phyloP scores from a whole-genome alignment of 2,797 vertebrate species.

The Salmo trutta region DNA sequence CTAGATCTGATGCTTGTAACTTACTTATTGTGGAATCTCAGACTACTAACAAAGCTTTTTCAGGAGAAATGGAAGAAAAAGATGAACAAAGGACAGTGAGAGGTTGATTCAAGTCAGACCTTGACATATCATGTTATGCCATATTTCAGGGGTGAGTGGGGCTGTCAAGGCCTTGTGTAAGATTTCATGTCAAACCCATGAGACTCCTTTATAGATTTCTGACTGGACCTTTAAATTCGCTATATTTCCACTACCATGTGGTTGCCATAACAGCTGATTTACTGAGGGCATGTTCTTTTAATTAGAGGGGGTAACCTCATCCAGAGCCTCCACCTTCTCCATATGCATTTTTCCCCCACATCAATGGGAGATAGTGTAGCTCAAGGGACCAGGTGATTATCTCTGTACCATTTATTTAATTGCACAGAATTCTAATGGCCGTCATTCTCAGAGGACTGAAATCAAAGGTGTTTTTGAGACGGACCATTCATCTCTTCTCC shows the following conservation, averaged over 20 bases:
- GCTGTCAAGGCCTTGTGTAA: background rate
- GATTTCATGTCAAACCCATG: too few species aligned
- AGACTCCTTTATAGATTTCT: conserved; percentile 26
- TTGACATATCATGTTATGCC: background rate
- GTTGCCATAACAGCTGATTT: conserved; percentile 59
- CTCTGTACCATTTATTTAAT: conserved; percentile 63
- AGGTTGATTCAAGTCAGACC: background rate
- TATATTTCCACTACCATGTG: conserved; percentile 45
- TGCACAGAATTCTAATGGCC: conserved; percentile 60
- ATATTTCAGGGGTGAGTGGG: background rate
- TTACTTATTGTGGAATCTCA: conserved; percentile 11
- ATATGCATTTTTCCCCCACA: conserved; percentile 67
- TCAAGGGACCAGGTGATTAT: conserved; percentile 55
- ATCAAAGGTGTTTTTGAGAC: conserved; percentile 57
- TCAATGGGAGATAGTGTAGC: conserved; percentile 37
- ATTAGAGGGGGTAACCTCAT: conserved; percentile 57
- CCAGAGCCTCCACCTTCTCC: conserved; percentile 26
- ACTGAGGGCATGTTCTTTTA: conserved; percentile 57
- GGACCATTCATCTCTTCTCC: conserved; percentile 29
- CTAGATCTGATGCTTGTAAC: conserved; percentile 37
- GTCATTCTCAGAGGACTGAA: conserved; percentile 53
- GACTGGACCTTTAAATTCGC: conserved; percentile 26
- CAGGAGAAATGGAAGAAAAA: background rate
- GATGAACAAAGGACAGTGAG: background rate
- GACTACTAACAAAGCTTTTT: background rate